A percentile compares a stretch with the other conserved stretches of the same genome.
Conservation (phyloP, 2,113 vertebrate species). For the Sorex araneus region DNA sequence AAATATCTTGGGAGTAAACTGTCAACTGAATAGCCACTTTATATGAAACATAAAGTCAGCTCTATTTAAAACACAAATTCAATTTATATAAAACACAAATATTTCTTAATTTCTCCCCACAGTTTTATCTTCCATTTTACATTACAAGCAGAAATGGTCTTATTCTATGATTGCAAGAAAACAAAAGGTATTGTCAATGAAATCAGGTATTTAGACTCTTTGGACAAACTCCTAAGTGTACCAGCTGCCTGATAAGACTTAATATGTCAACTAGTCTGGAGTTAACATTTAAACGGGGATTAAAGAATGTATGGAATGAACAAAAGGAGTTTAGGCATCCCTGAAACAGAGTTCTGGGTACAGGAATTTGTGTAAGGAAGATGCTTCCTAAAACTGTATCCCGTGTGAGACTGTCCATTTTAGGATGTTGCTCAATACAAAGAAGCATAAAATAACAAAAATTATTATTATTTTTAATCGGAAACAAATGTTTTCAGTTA, state of each 20-base stretch:
- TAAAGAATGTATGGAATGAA: constrained; percentile 39
- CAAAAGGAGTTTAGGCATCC: not conserved
- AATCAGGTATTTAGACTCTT: not conserved
- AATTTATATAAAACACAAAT: not conserved
- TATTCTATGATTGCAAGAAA: constrained; percentile 11
- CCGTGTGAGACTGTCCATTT: not conserved
- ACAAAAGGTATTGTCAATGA: not conserved
- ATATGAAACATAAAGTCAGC: not conserved
- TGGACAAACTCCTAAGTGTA: not conserved
- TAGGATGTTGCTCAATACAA: not conserved
- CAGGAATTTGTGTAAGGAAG: not conserved
- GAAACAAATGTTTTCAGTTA: constrained; percentile 5
- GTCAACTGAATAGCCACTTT: not conserved
- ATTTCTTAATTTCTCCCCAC: not conserved
- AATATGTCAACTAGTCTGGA: not conserved
- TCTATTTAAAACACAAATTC: not conserved
- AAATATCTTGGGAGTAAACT: not conserved
- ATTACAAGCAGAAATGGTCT: not conserved
- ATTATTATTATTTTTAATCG: not conserved
- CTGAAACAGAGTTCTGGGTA: not conserved
- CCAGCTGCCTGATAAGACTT: constrained; percentile 31
- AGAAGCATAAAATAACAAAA: constrained; percentile 23
- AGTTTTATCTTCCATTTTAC: not conserved
- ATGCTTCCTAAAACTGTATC: not conserved
- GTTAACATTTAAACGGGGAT: not conserved